Conservation (phyloP, 2,888 invertebrate species). For the Cheilosia scutellata region DNA sequence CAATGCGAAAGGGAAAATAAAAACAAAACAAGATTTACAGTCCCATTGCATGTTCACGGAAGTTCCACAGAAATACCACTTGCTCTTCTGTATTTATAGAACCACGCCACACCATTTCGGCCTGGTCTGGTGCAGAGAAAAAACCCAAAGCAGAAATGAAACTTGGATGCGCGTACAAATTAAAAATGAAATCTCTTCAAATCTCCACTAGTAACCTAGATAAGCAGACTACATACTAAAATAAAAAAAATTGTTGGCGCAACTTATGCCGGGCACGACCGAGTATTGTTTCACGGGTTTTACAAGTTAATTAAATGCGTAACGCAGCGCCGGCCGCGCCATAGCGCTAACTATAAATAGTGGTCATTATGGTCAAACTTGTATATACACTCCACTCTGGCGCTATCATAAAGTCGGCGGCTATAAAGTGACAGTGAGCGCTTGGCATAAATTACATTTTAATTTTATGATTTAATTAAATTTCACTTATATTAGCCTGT, state of each 20-base stretch:
- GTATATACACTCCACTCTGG: slow-evolving; percentile 9
- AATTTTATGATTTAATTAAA: slow-evolving; percentile 55
- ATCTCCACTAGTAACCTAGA: slow-evolving; percentile 52
- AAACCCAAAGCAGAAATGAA: slow-evolving; percentile 1
- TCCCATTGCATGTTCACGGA: slow-evolving; percentile 63
- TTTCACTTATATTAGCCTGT: slow-evolving; percentile 42
- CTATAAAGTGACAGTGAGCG: background rate
- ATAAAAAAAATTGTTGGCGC: background rate
- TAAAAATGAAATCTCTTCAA: slow-evolving; percentile 29
- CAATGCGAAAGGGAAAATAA: slow-evolving; percentile 24
- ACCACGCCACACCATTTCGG: background rate
- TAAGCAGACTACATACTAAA: slow-evolving; percentile 18
- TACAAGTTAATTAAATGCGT: slow-evolving; percentile 55
- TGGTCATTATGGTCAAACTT: slow-evolving; percentile 15
- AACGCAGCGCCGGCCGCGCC: slow-evolving; percentile 12
- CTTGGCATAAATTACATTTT: slow-evolving; percentile 33
- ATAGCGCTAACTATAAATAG: slow-evolving; percentile 47
- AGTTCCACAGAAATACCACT: slow-evolving; percentile 25
- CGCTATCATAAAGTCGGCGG: slow-evolving; percentile 13
- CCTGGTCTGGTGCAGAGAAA: background rate
- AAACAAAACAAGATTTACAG: slow-evolving; percentile 36
- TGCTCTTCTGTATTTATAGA: slow-evolving; percentile 36
- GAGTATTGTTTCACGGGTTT: slow-evolving; percentile 43
- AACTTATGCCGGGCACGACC: slow-evolving; percentile 1
- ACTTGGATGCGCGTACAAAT: slow-evolving; percentile 15